Percentiles rank a stretch among this genome's conserved stretches.
Evolutionary conservation across 1,140 invertebrate genomes (phyloP).

Genomic region (Brachionus rotundiformis): DNA sequence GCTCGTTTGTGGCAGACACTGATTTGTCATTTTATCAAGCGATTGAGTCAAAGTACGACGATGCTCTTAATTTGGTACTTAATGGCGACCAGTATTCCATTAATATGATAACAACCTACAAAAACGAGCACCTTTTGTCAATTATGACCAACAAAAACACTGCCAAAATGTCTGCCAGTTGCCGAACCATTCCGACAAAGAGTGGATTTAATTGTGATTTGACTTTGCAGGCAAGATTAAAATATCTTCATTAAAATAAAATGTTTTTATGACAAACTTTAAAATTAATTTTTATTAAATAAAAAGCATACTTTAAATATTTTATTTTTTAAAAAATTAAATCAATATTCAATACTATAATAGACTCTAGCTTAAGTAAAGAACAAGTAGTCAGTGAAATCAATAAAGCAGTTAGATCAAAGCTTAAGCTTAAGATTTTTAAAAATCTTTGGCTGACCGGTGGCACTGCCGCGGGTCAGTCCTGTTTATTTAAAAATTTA

Average conservation of each 20-base stretch:
- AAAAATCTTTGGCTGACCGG: too few species aligned
- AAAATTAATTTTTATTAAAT: too few species aligned
- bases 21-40: background rate
- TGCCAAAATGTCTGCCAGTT: background rate
- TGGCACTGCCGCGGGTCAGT: too few species aligned
- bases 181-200: background rate
- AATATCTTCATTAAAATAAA: conserved; percentile 10
- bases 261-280: too few species aligned
- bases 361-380: too few species aligned
- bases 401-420: too few species aligned
- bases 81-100: background rate
- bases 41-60: conserved; percentile 11
- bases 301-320: too few species aligned
- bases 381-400: too few species aligned
- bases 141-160: background rate
- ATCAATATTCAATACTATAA: too few species aligned
- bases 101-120: background rate
- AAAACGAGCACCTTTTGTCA: background rate
- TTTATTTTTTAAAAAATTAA: background rate
- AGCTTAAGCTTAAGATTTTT: too few species aligned
- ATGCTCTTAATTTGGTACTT: background rate
- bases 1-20: background rate
- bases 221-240: background rate
- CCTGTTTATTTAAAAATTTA: too few species aligned
- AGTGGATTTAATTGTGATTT: conserved; percentile 33